Evolutionary conservation across 2,113 vertebrate genomes (phyloP), one percentile per base, ranked within the genome.

Genomic region (Pterocles orientalis): DNA sequence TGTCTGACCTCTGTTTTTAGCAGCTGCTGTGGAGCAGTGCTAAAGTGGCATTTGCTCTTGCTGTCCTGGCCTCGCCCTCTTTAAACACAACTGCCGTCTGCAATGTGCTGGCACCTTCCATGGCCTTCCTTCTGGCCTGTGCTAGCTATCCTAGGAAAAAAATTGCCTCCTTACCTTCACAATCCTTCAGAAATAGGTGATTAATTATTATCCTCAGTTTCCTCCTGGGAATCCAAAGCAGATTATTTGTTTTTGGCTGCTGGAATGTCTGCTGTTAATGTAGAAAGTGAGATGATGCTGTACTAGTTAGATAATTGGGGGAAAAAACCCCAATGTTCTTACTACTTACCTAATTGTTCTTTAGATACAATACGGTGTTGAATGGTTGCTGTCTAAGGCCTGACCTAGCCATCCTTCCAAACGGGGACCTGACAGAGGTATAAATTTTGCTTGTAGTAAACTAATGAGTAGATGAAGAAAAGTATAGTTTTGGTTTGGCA

Each of bases 381-480:
- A 98, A 98, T 51, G 97, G 97, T 88, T 99, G 99, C 97, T 99
- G 99, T 92, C 97, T 99, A 77, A 98, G 98, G 96, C 98, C 98
- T 64, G 99, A 99, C 96, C 95, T 99, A 90, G 98, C 98, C 73
- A 98, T 98, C 79, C 98, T 99, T 53, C 99, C 99, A 79, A 98
- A 98, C 29, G 98, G 98, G 14, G 99, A 99, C 96, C 98, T 99
- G 93, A 99, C 99, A 43, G 99, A 99, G 99, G 99, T 99, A 97
- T 78, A 62, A 19, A 76, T 82, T 89, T 62, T 94, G 10, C 25
- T 92, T 78, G 14, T 16, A 43, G 34, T 72, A 19, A 86, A 61
- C 31, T 66, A 26, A 43, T 71, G 7, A 80, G 9, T 69, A 68
- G 34, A 4, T 60, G 60, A 29, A 53, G 36, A 65, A 41, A 48